A percentile compares a stretch with the other conserved stretches of the same genome.
These are phyloP conservation scores for Oncorhynchus tshawytscha DNA, from an alignment of 2,113 vertebrate species.

Conservation along the genomic window DNA sequence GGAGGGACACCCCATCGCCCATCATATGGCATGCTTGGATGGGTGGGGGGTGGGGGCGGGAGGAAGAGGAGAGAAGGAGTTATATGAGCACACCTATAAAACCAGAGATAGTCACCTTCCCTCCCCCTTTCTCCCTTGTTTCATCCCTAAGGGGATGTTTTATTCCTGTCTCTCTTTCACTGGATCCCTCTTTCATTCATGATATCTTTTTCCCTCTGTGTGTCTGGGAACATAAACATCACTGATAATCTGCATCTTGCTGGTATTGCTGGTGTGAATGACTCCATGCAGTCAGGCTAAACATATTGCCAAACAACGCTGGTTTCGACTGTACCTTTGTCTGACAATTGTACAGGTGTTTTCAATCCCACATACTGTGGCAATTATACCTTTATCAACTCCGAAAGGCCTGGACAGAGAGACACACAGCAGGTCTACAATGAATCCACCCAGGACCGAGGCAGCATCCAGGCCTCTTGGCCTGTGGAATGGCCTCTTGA, in stretches of 20 bases:
- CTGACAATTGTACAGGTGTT: too few relatives aligned
- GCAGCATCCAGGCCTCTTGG: too few relatives aligned
- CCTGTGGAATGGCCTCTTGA: too few relatives aligned
- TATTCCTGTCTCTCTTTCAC: slow-evolving; percentile 7
- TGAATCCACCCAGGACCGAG: too few relatives aligned
- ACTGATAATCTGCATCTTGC: slow-evolving; percentile 20
- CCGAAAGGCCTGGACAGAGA: neutral
- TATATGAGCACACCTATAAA: slow-evolving; percentile 13
- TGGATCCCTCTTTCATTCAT: slow-evolving; percentile 21
- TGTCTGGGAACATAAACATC: neutral
- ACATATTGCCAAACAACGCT: neutral
- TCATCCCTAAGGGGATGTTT: slow-evolving; percentile 32
- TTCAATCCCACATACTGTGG: too few relatives aligned
- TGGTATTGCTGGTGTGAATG: neutral
- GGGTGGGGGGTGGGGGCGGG: slow-evolving; percentile 2
- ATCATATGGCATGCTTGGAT: slow-evolving; percentile 52
- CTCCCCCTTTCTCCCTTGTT: neutral
- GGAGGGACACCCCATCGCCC: slow-evolving; percentile 10
- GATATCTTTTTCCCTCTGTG: slow-evolving; percentile 25
- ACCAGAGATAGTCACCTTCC: slow-evolving; percentile 15
- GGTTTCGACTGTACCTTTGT: neutral
- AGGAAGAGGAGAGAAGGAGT: neutral
- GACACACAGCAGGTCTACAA: neutral
- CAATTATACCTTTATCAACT: neutral
- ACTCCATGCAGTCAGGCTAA: neutral